Evolutionary conservation across 2,113 vertebrate genomes (phyloP), one percentile per base, ranked within the genome.

Genomic region (Charadrius vociferus): DNA sequence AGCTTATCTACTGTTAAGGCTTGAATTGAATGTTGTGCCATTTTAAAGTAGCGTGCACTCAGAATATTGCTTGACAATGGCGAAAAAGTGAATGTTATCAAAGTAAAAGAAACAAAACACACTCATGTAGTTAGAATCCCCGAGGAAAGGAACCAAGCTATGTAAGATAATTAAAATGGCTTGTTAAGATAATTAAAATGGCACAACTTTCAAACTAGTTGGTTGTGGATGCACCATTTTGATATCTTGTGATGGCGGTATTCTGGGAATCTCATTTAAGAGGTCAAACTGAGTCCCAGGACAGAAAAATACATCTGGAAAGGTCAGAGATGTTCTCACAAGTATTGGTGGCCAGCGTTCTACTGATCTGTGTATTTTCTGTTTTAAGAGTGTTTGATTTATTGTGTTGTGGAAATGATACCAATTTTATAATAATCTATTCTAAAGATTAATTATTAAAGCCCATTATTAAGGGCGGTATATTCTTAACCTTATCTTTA

Each of bases 81-180:
- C 37, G 68, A 73, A 95, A 95, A 97, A 78, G 62, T 14, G 66
- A 91, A 91, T 86, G 86, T 92, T 95, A 23, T 21, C 16, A 26
- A 83, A 49, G 50, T 22, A 53, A 79, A 81, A 65, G 61, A 81
- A 75, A 72, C 14, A n/a, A 59, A 93, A 41, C 32, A 39, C 37
- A 1, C 5, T 96, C 75, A 21, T 80, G 78, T 94, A 90, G 92
- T 97, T 98, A 95, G 53, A 96, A 63, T 97, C 95, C 84, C 63
- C 88, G 94, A 97, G 94, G 94, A 93, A 89, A 90, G 77, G 84
- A 97, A 96, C 81, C 91, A 96, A 97, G 84, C 93, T 90, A 52
- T 90, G 88, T 30, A 72, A 93, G 88, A 88, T 97, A 96, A 98
- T 98, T 98, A 92, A 97, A 91, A 88, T 96, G 73, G 65, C 70